Conservation (phyloP, 1,140 invertebrate species). For the Ceratosolen fusciceps region DNA sequence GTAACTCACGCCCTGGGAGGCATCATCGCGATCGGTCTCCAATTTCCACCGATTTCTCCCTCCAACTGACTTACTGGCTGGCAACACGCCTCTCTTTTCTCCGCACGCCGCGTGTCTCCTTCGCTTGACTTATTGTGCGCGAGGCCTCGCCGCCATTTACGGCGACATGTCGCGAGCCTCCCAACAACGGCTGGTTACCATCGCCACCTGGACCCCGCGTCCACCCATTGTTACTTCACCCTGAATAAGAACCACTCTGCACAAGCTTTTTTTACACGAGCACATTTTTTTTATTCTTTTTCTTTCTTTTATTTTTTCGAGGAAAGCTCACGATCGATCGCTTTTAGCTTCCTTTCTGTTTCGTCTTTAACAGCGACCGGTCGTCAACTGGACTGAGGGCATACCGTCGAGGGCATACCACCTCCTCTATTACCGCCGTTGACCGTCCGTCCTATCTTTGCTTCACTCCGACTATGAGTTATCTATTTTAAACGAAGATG, state of each 20-base stretch:
- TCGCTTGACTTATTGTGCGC: neutral
- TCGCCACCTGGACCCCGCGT: slow-evolving; percentile 17
- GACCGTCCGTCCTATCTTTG: no score
- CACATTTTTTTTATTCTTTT: neutral
- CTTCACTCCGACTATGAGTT: no score
- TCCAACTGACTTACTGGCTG: neutral
- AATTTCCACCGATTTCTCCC: slow-evolving; percentile 64
- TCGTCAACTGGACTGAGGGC: no score
- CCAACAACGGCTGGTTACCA: neutral
- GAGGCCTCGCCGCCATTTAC: slow-evolving; percentile 16
- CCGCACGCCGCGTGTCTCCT: neutral
- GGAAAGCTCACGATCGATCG: no score
- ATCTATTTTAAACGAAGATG: no score
- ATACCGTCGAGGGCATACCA: no score
- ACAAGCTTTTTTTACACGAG: neutral
- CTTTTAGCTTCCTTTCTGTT: no score
- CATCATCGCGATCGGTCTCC: slow-evolving; percentile 62
- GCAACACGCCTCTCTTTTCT: neutral
- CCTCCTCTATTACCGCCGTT: no score
- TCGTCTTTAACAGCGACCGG: no score
- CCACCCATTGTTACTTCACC: neutral
- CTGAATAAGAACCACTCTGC: neutral
- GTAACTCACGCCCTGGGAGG: slow-evolving; percentile 68
- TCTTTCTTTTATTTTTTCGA: neutral
- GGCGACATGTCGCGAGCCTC: slow-evolving; percentile 30